Percentiles rank a stretch among this genome's conserved stretches.
Conservation (phyloP, 2,888 invertebrate genomes). For the Orchesellides sinensis region DNA sequence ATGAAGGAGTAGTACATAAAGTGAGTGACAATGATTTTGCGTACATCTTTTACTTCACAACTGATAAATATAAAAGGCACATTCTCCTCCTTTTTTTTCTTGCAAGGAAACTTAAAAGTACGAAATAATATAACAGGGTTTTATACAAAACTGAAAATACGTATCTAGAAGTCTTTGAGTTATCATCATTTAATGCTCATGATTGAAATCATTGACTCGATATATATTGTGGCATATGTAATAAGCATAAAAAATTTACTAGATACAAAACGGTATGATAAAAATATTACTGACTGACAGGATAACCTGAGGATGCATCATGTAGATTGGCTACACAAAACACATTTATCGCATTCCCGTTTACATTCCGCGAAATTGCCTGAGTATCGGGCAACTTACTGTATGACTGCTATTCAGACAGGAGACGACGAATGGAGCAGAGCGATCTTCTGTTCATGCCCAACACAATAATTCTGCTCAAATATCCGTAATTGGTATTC, state of each 20-base stretch:
- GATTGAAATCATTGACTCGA: conserved; percentile 27
- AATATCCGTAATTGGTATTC: conserved; percentile 2
- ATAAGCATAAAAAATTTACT: background rate
- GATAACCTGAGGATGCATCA: conserved; percentile 15
- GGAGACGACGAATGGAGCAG: background rate
- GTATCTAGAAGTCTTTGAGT: background rate
- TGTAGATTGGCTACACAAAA: conserved; percentile 1
- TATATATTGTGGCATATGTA: background rate
- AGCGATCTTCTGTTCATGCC: background rate
- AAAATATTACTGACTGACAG: conserved; percentile 13
- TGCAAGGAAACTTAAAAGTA: no score
- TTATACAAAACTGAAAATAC: background rate
- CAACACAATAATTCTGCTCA: background rate
- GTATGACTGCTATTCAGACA: background rate
- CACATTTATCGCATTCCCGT: conserved; percentile 14
- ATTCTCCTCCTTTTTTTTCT: background rate
- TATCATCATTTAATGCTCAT: background rate
- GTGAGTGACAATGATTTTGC: conserved; percentile 44
- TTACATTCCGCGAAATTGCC: background rate
- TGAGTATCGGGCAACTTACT: background rate
- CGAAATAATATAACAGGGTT: background rate
- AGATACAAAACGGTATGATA: conserved; percentile 1
- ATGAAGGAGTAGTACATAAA: conserved; percentile 49
- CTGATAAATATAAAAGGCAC: background rate
- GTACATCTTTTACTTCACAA: conserved; percentile 16